Conservation (phyloP, 2,113 vertebrate species). For the Ramphastos sulfuratus region DNA sequence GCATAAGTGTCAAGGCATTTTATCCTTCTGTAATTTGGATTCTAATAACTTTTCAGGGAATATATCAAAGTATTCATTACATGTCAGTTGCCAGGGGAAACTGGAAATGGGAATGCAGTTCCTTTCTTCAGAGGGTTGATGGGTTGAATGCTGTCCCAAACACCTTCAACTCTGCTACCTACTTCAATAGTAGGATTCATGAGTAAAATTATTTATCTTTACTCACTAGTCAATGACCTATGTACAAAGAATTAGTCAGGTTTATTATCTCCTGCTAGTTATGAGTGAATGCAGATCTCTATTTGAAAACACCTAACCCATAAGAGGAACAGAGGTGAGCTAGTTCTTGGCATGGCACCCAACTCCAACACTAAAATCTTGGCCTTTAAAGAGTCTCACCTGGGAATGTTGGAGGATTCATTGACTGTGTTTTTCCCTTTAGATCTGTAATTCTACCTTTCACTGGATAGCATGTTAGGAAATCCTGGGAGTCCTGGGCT, state of each 20-base stretch:
- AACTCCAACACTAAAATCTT: neutral
- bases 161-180: neutral
- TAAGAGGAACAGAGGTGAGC: neutral
- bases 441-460: neutral
- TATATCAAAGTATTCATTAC: neutral
- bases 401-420: neutral
- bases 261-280: neutral
- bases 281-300: neutral
- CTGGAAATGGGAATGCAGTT: neutral
- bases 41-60: slow-evolving; percentile 6
- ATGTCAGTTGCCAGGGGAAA: neutral
- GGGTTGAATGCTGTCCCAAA: neutral
- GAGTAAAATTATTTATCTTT: neutral
- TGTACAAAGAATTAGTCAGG: neutral
- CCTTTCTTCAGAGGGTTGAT: neutral
- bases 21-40: neutral
- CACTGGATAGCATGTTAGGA: neutral
- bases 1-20: neutral
- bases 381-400: neutral
- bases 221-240: neutral
- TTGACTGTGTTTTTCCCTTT: neutral
- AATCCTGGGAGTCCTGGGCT: neutral
- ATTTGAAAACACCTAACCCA: neutral
- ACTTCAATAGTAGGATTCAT: neutral
- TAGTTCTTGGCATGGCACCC: neutral